Conservation (phyloP, 2,797 vertebrate genomes). For the Chloroceryle amazona region DNA sequence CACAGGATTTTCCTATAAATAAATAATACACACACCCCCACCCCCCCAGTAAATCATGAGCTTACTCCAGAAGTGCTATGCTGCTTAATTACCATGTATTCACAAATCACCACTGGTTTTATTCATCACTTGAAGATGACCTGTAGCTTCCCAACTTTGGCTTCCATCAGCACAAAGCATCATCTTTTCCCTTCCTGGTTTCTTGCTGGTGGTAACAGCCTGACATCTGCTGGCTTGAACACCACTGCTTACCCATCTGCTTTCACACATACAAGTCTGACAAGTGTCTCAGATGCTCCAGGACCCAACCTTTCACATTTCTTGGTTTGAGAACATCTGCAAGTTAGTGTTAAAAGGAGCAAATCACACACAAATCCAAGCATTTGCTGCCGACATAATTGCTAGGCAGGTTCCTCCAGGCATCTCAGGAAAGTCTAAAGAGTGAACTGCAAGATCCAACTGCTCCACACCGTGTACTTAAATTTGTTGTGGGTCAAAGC, state of each 20-base stretch:
- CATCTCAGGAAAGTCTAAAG: background rate
- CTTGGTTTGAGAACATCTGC: background rate
- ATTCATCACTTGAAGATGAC: background rate
- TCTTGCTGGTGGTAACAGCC: background rate
- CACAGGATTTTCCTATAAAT: background rate
- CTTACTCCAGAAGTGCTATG: background rate
- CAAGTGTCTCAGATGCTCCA: background rate
- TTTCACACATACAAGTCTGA: background rate
- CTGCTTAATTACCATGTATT: background rate
- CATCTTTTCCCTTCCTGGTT: background rate
- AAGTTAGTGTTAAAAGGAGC: background rate
- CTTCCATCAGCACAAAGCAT: background rate
- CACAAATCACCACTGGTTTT: background rate
- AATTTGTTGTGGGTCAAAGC: background rate
- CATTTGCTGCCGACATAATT: fast-evolving
- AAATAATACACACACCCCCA: background rate
- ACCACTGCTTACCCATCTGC: background rate
- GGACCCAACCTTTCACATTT: background rate
- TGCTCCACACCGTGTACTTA: background rate
- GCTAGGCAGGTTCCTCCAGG: background rate
- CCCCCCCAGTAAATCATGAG: background rate
- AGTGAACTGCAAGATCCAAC: background rate
- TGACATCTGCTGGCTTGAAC: conserved; percentile 65
- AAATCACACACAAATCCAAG: background rate
- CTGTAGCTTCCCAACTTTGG: background rate